Conservation (phyloP, 2,113 vertebrate genomes). For the Podarcis muralis region DNA sequence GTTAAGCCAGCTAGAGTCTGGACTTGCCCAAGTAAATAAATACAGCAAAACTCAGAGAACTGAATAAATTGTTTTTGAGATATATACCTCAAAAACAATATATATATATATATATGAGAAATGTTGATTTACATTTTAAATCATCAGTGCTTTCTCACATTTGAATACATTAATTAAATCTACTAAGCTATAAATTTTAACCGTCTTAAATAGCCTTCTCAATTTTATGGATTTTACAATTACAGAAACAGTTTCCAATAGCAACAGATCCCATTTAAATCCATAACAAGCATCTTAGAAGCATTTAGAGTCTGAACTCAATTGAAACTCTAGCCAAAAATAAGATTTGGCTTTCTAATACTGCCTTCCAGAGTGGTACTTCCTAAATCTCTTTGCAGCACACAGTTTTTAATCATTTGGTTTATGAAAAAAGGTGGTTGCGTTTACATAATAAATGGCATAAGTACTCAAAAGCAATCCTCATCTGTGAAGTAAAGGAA, state of each 20-base stretch:
- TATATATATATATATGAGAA: constrained; percentile 35
- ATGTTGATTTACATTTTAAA: constrained; percentile 47
- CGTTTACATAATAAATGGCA: constrained; percentile 27
- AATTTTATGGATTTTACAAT: constrained; percentile 57
- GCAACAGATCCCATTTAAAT: constrained; percentile 60
- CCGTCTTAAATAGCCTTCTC: constrained; percentile 34
- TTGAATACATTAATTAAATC: constrained; percentile 57
- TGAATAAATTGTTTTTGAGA: constrained; percentile 22
- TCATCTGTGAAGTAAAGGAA: constrained; percentile 1
- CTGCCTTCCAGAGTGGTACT: neutral
- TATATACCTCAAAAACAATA: constrained; percentile 16
- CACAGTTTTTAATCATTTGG: constrained; percentile 7
- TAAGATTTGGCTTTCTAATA: constrained; percentile 20
- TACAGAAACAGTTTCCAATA: constrained; percentile 49
- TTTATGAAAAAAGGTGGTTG: neutral
- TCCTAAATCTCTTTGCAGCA: neutral
- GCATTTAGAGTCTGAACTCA: constrained; percentile 42
- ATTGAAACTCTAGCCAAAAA: constrained; percentile 49
- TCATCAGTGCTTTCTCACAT: constrained; percentile 30
- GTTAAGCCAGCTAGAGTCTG: neutral
- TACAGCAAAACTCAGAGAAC: neutral
- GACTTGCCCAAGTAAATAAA: neutral
- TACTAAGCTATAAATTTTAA: constrained; percentile 53
- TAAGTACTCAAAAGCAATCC: constrained; percentile 5
- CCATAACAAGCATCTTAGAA: constrained; percentile 43